Percentiles rank a stretch among this genome's conserved stretches.
These are phyloP conservation scores for Graphium colonna DNA, from an alignment of 2,888 invertebrate species.

Conservation along the genomic window DNA sequence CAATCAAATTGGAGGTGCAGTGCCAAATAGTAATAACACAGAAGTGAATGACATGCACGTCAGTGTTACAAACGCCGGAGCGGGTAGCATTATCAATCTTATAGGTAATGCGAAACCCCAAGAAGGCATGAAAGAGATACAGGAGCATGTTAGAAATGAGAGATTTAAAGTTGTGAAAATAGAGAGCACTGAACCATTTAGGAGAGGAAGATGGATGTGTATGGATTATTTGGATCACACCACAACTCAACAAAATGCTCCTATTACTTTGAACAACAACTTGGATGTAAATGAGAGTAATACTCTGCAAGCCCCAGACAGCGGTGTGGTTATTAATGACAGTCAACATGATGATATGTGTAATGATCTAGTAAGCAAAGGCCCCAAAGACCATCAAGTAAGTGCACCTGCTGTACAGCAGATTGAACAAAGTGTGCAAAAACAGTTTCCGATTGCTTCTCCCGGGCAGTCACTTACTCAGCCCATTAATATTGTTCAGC, in stretches of 20 bases:
- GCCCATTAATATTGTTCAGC: conserved; percentile 68
- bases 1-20: conserved; percentile 69
- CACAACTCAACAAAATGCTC: conserved; percentile 75
- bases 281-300: conserved; percentile 66
- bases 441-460: conserved; percentile 76
- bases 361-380: conserved; percentile 72
- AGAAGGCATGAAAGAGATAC: conserved; percentile 81
- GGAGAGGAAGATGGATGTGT: conserved; percentile 95
- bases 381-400: conserved; percentile 71
- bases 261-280: conserved; percentile 71
- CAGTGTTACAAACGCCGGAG: conserved; percentile 81
- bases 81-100: conserved; percentile 81
- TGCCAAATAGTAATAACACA: conserved; percentile 75
- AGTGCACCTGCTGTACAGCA: conserved; percentile 67
- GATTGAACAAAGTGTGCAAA: conserved; percentile 70
- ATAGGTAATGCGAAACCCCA: conserved; percentile 77
- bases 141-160: conserved; percentile 88
- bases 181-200: conserved; percentile 96
- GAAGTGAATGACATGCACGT: conserved; percentile 82
- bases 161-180: conserved; percentile 97
- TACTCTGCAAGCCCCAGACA: conserved; percentile 68
- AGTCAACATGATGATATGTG: conserved; percentile 73
- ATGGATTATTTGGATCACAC: conserved; percentile 96
- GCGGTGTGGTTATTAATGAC: conserved; percentile 76
- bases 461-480: conserved; percentile 76